These are phyloP conservation scores for Eristalis arbustorum DNA, from an alignment of 2,888 invertebrate genomes.

Conservation along the genomic window DNA sequence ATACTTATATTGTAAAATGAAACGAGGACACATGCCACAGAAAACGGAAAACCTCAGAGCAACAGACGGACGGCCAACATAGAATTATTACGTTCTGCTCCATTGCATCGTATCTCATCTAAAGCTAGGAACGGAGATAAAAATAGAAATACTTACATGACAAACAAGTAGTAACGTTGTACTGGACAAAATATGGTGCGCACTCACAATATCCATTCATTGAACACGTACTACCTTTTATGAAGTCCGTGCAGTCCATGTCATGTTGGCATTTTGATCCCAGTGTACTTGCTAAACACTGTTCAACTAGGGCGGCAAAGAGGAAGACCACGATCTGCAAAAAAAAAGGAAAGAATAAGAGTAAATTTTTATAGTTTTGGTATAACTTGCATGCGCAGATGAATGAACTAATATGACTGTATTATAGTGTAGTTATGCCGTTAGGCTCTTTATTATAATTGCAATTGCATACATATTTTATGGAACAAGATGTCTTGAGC, in stretches of 20 bases:
- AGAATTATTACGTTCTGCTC: constrained; percentile 61
- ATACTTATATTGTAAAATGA: constrained; percentile 35
- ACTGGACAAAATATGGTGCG: constrained; percentile 89
- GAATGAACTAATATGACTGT: background rate
- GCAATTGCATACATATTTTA: background rate
- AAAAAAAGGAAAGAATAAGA: constrained; percentile 2
- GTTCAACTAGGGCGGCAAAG: constrained; percentile 50
- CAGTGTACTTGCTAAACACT: constrained; percentile 73
- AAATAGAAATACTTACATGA: constrained; percentile 85
- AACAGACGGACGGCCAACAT: constrained; percentile 59
- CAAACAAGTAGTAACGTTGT: constrained; percentile 89
- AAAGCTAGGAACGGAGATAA: constrained; percentile 32
- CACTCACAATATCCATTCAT: constrained; percentile 87
- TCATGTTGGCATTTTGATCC: constrained; percentile 80
- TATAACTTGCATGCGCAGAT: background rate
- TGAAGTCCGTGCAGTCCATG: constrained; percentile 81
- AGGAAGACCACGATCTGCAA: constrained; percentile 69
- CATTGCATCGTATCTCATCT: constrained; percentile 50
- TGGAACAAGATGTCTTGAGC: too few species aligned
- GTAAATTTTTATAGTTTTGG: background rate
- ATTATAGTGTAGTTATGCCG: background rate
- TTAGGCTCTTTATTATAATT: background rate
- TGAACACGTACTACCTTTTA: constrained; percentile 80
- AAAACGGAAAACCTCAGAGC: constrained; percentile 54
- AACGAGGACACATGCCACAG: constrained; percentile 67